Percentiles rank a stretch among this genome's conserved stretches.
phyloP scores from a whole-genome alignment of 2,888 invertebrate genomes.

The Stegana nigrithorax region DNA sequence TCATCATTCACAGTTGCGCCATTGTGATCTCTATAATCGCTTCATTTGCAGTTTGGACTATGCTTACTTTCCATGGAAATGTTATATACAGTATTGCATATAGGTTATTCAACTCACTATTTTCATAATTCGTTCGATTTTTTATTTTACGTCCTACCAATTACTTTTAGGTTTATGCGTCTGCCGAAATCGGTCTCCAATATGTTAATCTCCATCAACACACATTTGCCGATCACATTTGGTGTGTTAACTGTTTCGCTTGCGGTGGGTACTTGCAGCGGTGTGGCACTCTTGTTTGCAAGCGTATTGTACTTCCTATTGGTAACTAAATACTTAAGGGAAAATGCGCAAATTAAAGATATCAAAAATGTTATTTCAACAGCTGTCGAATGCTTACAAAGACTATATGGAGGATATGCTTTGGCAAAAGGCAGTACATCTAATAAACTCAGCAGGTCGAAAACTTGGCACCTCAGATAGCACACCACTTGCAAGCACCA shows the following conservation, averaged over 20 bases:
- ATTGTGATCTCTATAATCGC: constrained; percentile 49
- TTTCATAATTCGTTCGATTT: background rate
- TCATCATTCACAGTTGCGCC: constrained; percentile 55
- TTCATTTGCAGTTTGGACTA: constrained; percentile 44
- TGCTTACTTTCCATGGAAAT: constrained; percentile 48
- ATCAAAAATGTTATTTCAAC: constrained; percentile 37
- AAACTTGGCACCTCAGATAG: background rate
- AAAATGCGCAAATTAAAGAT: too few species aligned
- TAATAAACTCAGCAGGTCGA: background rate
- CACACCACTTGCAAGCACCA: background rate
- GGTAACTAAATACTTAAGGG: too few species aligned
- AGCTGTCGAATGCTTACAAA: constrained; percentile 78
- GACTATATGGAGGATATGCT: constrained; percentile 74
- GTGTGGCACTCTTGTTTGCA: constrained; percentile 76
- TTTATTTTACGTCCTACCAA: too few species aligned
- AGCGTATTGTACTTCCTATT: constrained; percentile 77
- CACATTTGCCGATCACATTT: constrained; percentile 77
- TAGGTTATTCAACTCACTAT: constrained; percentile 30
- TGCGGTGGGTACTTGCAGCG: constrained; percentile 79
- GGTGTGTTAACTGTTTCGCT: constrained; percentile 75
- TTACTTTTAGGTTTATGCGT: constrained; percentile 45
- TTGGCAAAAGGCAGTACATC: constrained; percentile 65
- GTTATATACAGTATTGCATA: constrained; percentile 44
- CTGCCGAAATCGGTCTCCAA: constrained; percentile 46
- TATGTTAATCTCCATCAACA: constrained; percentile 74